A percentile compares a stretch with the other conserved stretches of the same genome.
phyloP scores from a whole-genome alignment of 2,888 invertebrate species.

The Cephus pygmeus region DNA sequence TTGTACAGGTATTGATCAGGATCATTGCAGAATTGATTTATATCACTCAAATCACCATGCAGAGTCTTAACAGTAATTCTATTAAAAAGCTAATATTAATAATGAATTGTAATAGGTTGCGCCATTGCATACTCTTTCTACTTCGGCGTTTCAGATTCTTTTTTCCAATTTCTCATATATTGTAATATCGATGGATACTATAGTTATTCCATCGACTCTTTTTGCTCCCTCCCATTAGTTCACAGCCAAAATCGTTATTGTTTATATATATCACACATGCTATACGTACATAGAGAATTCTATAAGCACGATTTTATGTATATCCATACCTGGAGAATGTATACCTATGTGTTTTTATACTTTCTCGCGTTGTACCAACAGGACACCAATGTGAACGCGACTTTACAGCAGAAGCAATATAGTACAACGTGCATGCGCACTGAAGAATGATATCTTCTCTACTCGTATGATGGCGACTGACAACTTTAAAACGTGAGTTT shows the following conservation, averaged over 20 bases:
- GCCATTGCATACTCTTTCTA: not conserved
- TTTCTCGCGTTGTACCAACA: not conserved
- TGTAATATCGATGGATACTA: not conserved
- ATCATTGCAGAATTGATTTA: not conserved
- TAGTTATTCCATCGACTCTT: not conserved
- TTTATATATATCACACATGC: not conserved
- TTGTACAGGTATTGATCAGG: not conserved
- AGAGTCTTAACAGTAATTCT: not conserved
- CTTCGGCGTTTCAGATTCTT: not conserved
- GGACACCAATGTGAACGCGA: constrained; percentile 13
- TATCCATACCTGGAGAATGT: not conserved
- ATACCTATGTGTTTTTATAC: not conserved
- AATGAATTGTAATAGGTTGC: not conserved
- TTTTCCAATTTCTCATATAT: not conserved
- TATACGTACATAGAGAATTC: not conserved
- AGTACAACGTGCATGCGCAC: constrained; percentile 51
- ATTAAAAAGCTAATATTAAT: not conserved
- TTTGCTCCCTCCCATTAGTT: not conserved
- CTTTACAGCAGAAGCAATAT: constrained; percentile 42
- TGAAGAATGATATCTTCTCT: constrained; percentile 16
- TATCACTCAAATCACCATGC: not conserved
- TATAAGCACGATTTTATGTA: not conserved
- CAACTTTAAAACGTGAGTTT: constrained; percentile 64
- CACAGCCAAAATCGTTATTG: not conserved
- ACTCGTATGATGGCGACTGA: constrained; percentile 58